Percentiles rank a stretch among this genome's conserved stretches.
These are phyloP conservation scores for Polydrusus pterygomalis DNA, from an alignment of 2,888 invertebrate species.

Conservation along the genomic window DNA sequence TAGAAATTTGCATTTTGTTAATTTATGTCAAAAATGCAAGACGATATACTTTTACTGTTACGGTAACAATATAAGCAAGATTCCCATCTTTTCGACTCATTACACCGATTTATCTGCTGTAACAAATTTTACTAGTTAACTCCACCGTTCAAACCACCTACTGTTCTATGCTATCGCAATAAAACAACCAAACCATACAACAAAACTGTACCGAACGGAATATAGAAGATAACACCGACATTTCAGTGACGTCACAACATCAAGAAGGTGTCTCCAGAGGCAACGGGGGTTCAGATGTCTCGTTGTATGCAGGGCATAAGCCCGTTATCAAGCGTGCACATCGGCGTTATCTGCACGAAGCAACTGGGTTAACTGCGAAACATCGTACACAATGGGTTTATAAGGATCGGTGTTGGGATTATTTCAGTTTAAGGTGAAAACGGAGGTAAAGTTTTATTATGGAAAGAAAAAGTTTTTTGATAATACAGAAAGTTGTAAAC, in stretches of 20 bases:
- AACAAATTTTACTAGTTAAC: neutral
- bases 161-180: neutral
- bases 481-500: too few species aligned
- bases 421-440: conserved; percentile 11
- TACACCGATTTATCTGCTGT: too few species aligned
- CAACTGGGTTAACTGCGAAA: conserved; percentile 36
- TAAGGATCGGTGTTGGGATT: conserved; percentile 13
- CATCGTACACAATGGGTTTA: conserved; percentile 23
- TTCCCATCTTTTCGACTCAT: too few species aligned
- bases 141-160: neutral
- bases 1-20: too few species aligned
- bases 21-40: too few species aligned
- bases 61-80: too few species aligned
- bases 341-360: conserved; percentile 34
- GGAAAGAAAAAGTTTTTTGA: neutral
- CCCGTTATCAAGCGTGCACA: conserved; percentile 35
- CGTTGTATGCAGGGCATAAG: conserved; percentile 18
- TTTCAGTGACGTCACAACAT: conserved; percentile 37
- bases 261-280: conserved; percentile 37
- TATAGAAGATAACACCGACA: conserved; percentile 20
- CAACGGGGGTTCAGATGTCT: conserved; percentile 26
- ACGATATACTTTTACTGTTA: too few species aligned
- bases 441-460: neutral
- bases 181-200: conserved; percentile 6
- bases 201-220: conserved; percentile 7